Conservation (phyloP, 2,888 invertebrate species). For the Acrocyrtus sp. region DNA sequence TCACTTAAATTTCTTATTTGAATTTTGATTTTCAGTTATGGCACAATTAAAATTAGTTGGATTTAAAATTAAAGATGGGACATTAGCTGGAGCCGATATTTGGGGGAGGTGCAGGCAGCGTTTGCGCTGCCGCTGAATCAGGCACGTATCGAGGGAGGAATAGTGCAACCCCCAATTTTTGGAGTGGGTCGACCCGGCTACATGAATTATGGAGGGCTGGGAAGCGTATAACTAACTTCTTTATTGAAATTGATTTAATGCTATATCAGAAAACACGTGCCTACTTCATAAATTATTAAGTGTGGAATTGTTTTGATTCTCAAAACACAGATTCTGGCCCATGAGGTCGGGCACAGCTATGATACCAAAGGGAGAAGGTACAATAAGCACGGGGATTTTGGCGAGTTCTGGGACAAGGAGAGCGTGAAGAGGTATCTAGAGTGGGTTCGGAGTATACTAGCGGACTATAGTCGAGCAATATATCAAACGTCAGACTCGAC, state of each 20-base stretch:
- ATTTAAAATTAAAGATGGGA: background rate
- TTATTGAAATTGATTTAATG: background rate
- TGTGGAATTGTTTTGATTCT: too few species aligned
- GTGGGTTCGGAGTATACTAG: constrained; percentile 18
- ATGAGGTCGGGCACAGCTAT: constrained; percentile 29
- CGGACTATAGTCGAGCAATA: constrained; percentile 14
- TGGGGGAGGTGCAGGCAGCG: background rate
- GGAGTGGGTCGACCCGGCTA: constrained; percentile 13
- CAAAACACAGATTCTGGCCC: background rate
- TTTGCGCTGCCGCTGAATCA: background rate
- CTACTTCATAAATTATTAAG: background rate
- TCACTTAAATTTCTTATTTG: background rate
- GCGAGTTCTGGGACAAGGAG: constrained; percentile 27
- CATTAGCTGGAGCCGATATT: background rate
- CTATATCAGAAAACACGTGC: background rate
- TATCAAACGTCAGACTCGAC: constrained; percentile 19
- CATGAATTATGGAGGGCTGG: constrained; percentile 29
- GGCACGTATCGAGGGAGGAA: constrained; percentile 22
- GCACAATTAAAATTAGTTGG: background rate
- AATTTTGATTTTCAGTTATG: background rate
- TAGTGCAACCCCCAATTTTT: constrained; percentile 26
- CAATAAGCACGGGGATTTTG: constrained; percentile 25
- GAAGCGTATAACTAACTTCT: background rate
- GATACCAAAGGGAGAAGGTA: constrained; percentile 27
- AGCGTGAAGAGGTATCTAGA: constrained; percentile 24